phyloP scores from a whole-genome alignment of 1,140 invertebrate species.

The Ceratosolen fusciceps region DNA sequence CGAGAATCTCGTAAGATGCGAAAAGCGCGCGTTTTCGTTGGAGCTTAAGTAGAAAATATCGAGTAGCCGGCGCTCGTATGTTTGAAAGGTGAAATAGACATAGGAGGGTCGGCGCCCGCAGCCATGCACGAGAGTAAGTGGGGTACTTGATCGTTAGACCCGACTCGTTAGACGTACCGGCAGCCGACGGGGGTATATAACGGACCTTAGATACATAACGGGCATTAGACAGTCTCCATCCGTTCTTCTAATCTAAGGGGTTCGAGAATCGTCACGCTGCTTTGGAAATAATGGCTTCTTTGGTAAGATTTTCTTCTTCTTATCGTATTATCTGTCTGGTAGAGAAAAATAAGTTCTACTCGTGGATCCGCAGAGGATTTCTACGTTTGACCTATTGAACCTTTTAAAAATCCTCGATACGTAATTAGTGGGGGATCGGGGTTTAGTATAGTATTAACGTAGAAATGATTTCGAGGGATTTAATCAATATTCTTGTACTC shows the following conservation, averaged over 20 bases:
- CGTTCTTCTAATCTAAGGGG: not conserved
- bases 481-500: too few relatives aligned
- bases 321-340: too few relatives aligned
- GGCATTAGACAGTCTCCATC: constrained; percentile 33
- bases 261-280: not conserved
- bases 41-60: not conserved
- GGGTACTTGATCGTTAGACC: not conserved
- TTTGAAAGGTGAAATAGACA: constrained; percentile 18
- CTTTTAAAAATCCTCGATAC: too few relatives aligned
- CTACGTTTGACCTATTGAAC: too few relatives aligned
- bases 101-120: constrained; percentile 37
- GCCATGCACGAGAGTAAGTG: constrained; percentile 22
- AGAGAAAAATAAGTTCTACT: too few relatives aligned
- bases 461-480: too few relatives aligned
- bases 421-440: too few relatives aligned
- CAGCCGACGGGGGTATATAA: constrained; percentile 44
- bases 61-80: constrained; percentile 13
- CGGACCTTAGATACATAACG: not conserved
- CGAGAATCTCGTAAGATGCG: too few relatives aligned
- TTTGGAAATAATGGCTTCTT: constrained; percentile 19
- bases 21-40: not conserved
- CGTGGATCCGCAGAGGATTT: too few relatives aligned
- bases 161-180: not conserved
- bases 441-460: too few relatives aligned
- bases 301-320: constrained; percentile 8